Evolutionary conservation across 2,888 invertebrate genomes (phyloP), one percentile per base, ranked within the genome.

Genomic region (Polymixis flavicincta): DNA sequence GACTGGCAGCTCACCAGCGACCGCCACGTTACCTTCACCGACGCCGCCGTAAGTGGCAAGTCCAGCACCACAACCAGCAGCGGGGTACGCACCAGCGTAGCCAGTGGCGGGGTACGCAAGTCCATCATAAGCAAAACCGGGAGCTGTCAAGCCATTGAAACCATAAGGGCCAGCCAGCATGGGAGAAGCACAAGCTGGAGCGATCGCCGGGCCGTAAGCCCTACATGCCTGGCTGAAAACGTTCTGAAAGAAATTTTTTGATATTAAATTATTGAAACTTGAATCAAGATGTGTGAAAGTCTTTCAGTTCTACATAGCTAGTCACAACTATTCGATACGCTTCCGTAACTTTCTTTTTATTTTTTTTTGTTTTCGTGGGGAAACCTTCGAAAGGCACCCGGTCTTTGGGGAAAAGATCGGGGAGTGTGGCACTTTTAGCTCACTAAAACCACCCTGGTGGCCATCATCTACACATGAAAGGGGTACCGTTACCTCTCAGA

Each of bases 11-110:
- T 78, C 88, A 42, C 87, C 88, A 59, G 72, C 70, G 13, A 87
- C 84, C 14, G 74, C 86, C 55, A 88, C 85, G 71, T 86, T 88
- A 59, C 87, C 88, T 75, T 90, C 90, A 17, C 92, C 92, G 8
- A 86, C 83, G 8, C 63, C 63, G 1, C 63, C 63, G 82, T 90
- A 90, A 0, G 61, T 8, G 11, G 72, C 74, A 68, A 9, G 9
- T 17, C 61, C 61, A 2, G 32, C 28, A 52, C 57, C 63, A 25
- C 0, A 63, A 22, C 54, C 52, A 4, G 32, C 45, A 32, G 32
- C 28, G 22, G 60, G 57, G 57, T 61, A 71, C 17, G 60, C 68
- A 11, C 57, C 59, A 32, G 59, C 57, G 0, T 19, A 60, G 5
- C 74, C 65, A 0, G 19, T 11, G 4, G 17, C 13, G 5, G 66